Evolutionary conservation across 2,113 vertebrate genomes (phyloP), one percentile per base, ranked within the genome.

Genomic region (Lamprotornis superbus): DNA sequence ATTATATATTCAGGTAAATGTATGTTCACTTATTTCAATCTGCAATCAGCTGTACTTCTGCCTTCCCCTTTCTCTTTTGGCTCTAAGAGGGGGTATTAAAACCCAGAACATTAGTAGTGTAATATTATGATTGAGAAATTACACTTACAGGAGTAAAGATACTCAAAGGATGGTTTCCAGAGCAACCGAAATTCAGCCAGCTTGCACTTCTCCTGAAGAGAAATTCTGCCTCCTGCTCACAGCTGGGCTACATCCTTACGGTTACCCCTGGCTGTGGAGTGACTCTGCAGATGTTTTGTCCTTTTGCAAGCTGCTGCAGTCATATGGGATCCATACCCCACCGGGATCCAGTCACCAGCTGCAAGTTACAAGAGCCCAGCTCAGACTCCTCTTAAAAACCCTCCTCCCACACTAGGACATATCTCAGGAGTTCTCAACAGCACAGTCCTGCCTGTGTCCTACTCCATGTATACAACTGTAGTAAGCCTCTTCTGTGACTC

Each of bases 121-220:
- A 92, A 94, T 63, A 40, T 86, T 96, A 71, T 86, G 83, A 93
- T 49, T 83, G 90, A 93, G 87, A 91, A 89, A 93, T 95, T 86
- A 56, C 76, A 46, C n/a, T 56, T 80, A 56, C 55, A 47, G 18
- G 37, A 76, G 59, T 59, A 75, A 86, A 90, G 85, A 92, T 49
- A 78, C 82, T 89, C 76, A 60, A 64, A 93, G 68, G 88, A 86
- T 0, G 3, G 95, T 96, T 97, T 97, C 94, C 93, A 19, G 64
- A 96, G 93, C 86, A 97, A 94, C 92, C 0, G 0, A 18, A 63
- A 56, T 64, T 67, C 73, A 90, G 79, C 39, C 69, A 89, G 68
- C 93, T 94, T 92, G 60, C 79, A 87, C 7, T 88, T 90, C 47
- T 91, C 71, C 90, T 90, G 60, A 65, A 75, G 83, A 89, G 39